Evolutionary conservation across 2,113 vertebrate species (phyloP).

Genomic region (Trogon melanurus): DNA sequence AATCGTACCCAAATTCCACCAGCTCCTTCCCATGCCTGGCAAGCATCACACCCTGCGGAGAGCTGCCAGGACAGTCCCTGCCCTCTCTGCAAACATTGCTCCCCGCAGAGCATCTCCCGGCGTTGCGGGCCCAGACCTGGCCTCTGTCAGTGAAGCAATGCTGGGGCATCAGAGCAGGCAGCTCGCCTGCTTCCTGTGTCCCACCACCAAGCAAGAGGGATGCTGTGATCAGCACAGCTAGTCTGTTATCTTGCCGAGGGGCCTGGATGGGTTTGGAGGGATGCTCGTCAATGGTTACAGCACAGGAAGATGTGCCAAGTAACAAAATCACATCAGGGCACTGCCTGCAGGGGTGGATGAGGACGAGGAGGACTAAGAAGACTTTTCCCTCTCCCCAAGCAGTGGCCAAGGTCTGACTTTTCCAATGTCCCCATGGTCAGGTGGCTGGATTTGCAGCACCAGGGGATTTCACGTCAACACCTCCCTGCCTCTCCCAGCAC

Average conservation of each 20-base stretch:
- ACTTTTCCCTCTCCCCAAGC: background rate
- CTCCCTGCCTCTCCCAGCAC: background rate
- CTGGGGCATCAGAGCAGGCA: background rate
- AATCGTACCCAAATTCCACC: background rate
- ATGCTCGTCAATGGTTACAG: background rate
- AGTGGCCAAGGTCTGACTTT: background rate
- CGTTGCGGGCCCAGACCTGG: background rate
- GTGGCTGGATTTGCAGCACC: background rate
- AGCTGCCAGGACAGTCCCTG: background rate
- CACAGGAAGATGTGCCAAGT: background rate
- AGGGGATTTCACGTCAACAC: background rate
- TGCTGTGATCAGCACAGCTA: background rate
- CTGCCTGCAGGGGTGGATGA: background rate
- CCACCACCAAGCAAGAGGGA: background rate
- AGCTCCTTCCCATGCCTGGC: background rate
- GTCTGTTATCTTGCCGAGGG: background rate
- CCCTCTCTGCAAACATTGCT: background rate
- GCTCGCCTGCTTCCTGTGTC: fast-evolving
- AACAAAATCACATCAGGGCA: background rate
- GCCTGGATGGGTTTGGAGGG: no score
- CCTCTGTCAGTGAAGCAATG: background rate
- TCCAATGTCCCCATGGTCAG: background rate
- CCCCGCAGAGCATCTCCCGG: background rate
- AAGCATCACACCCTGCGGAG: background rate
- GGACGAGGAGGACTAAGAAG: background rate